A percentile compares a stretch with the other conserved stretches of the same genome.
Evolutionary conservation across 1,140 invertebrate species (phyloP).

Genomic region (Ceratoteleas bidentatus): DNA sequence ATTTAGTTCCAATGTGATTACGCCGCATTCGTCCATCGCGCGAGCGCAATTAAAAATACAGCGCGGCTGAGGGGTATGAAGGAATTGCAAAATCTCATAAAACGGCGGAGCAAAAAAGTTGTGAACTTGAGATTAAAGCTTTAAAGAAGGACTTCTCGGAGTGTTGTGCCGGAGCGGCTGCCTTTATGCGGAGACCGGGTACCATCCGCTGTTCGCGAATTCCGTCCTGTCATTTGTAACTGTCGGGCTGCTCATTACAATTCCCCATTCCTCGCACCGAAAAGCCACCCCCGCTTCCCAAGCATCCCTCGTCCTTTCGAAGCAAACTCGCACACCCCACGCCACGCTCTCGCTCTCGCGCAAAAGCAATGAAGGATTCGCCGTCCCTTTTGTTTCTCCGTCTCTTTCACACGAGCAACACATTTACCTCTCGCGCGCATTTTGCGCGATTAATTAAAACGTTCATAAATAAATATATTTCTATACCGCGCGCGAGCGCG

Average conservation of each 20-base stretch:
- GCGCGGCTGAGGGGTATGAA: conserved; percentile 38
- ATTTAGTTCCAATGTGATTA: conserved; percentile 47
- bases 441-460: conserved; percentile 63
- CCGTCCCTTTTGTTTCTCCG: conserved; percentile 55
- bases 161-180: conserved; percentile 59
- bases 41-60: conserved; percentile 49
- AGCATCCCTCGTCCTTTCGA: conserved; percentile 62
- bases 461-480: conserved; percentile 63
- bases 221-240: conserved; percentile 83
- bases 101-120: conserved; percentile 51
- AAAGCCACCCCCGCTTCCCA: conserved; percentile 67
- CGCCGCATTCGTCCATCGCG: conserved; percentile 18
- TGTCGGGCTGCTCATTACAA: conserved; percentile 82
- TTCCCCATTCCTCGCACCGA: conserved; percentile 79
- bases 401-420: conserved; percentile 55
- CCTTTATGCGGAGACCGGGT: conserved; percentile 78
- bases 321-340: conserved; percentile 45
- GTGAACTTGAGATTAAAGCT: conserved; percentile 66
- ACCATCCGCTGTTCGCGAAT: conserved; percentile 81
- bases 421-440: conserved; percentile 59
- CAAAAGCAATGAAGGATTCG: conserved; percentile 57
- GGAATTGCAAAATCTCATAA: conserved; percentile 55
- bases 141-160: conserved; percentile 66
- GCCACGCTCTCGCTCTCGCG: conserved; percentile 40
- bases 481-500: conserved; percentile 33